phyloP scores from a whole-genome alignment of 92 coral and sea anemone genomes.

The Parazoanthus atlanticus region DNA sequence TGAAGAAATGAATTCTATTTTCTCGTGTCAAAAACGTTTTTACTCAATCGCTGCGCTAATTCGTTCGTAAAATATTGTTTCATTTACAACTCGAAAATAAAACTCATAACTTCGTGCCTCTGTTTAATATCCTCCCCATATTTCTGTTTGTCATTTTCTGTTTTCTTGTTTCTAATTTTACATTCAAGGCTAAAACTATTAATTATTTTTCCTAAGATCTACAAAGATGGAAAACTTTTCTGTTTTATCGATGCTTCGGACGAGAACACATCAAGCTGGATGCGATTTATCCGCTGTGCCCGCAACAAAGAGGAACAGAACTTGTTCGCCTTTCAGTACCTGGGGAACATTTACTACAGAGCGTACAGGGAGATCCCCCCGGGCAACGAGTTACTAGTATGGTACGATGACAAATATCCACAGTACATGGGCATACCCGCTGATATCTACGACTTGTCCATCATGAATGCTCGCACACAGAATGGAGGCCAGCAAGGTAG shows the following conservation, averaged over 20 bases:
- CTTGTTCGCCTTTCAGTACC: slow-evolving; percentile 86
- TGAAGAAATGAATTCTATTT: no score
- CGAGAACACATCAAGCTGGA: slow-evolving; percentile 94
- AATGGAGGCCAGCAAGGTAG: slow-evolving; percentile 17
- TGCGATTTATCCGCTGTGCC: slow-evolving; percentile 96
- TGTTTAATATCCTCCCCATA: not conserved
- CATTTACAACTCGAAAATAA: no score
- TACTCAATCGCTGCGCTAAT: not conserved
- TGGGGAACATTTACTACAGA: slow-evolving; percentile 90
- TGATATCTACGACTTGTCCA: slow-evolving; percentile 42
- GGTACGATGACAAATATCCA: slow-evolving; percentile 91
- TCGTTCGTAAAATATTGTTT: no score
- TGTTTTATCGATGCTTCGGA: slow-evolving; percentile 89
- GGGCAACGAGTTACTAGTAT: slow-evolving; percentile 85
- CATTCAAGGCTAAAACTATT: slow-evolving; percentile 7
- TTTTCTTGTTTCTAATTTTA: not conserved
- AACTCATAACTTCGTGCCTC: not conserved
- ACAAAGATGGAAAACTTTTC: slow-evolving; percentile 79
- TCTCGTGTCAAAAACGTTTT: no score
- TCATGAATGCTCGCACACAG: slow-evolving; percentile 42
- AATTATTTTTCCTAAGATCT: slow-evolving; percentile 60
- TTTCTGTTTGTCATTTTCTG: not conserved
- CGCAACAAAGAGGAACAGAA: slow-evolving; percentile 91
- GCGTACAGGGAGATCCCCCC: slow-evolving; percentile 81
- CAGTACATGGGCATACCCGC: slow-evolving; percentile 94